Conservation (phyloP, 2,797 vertebrate genomes). For the Hemibagrus guttatus region DNA sequence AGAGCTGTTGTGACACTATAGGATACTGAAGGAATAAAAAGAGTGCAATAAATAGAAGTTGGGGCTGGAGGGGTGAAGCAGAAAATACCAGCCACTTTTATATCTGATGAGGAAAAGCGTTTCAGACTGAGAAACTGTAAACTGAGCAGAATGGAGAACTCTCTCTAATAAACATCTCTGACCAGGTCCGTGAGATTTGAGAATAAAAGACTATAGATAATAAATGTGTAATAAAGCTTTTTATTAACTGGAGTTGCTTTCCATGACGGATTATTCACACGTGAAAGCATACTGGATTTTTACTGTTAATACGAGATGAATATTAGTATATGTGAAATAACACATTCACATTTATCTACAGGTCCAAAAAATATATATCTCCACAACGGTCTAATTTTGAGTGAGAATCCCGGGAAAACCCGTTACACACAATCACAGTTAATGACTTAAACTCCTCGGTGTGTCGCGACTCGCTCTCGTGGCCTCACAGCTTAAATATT, state of each 20-base stretch:
- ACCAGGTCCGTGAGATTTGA: neutral
- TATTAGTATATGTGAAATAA: slow-evolving; percentile 2
- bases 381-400: neutral
- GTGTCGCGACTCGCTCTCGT: neutral
- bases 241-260: neutral
- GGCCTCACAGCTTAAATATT: neutral
- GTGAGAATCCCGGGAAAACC: neutral
- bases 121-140: neutral
- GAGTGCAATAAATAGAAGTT: neutral
- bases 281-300: neutral
- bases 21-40: neutral
- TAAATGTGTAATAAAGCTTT: neutral
- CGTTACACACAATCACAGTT: neutral
- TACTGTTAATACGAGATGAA: slow-evolving; percentile 15
- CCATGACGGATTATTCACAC: neutral
- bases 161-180: neutral
- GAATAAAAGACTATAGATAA: neutral
- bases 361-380: neutral
- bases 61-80: neutral
- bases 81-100: neutral
- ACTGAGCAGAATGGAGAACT: neutral
- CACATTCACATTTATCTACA: slow-evolving; percentile 1
- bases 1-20: neutral
- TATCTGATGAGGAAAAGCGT: too few species aligned
- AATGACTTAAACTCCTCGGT: neutral